Evolutionary conservation across 2,113 vertebrate genomes (phyloP).

Genomic region (Plotosus lineatus): DNA sequence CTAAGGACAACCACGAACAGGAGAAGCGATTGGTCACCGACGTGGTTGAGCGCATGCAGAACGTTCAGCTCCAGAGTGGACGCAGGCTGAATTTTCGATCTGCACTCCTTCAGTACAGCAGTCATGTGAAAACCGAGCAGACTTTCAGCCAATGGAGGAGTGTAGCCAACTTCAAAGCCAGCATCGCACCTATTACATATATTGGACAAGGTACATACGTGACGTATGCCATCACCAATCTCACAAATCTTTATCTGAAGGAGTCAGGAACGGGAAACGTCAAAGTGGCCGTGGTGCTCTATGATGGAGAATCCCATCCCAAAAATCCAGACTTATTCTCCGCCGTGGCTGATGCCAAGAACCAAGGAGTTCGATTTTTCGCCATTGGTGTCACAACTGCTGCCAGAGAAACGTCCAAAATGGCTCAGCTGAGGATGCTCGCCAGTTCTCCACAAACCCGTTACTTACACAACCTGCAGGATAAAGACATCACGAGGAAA

Average conservation of each 20-base stretch:
- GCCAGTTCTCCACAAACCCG: conserved; percentile 79
- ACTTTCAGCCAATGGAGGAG: conserved; percentile 85
- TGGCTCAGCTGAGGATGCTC: conserved; percentile 77
- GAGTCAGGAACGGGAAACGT: conserved; percentile 75
- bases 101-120: conserved; percentile 89
- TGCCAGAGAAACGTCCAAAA: conserved; percentile 76
- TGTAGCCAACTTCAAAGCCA: conserved; percentile 76
- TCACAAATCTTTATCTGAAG: conserved; percentile 82
- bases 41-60: conserved; percentile 77
- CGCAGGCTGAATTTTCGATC: conserved; percentile 74
- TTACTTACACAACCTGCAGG: conserved; percentile 86
- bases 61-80: conserved; percentile 73
- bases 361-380: conserved; percentile 85
- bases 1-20: conserved; percentile 83
- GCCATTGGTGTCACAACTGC: conserved; percentile 82
- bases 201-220: conserved; percentile 89
- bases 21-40: conserved; percentile 82
- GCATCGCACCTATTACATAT: conserved; percentile 73
- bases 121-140: conserved; percentile 82
- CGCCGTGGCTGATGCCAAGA: conserved; percentile 82
- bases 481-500: conserved; percentile 76
- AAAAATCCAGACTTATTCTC: conserved; percentile 87
- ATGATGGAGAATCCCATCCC: conserved; percentile 82
- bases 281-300: conserved; percentile 83
- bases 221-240: conserved; percentile 89